These are phyloP conservation scores for Elephas maximus DNA, from an alignment of 2,113 vertebrate genomes.

Conservation along the genomic window DNA sequence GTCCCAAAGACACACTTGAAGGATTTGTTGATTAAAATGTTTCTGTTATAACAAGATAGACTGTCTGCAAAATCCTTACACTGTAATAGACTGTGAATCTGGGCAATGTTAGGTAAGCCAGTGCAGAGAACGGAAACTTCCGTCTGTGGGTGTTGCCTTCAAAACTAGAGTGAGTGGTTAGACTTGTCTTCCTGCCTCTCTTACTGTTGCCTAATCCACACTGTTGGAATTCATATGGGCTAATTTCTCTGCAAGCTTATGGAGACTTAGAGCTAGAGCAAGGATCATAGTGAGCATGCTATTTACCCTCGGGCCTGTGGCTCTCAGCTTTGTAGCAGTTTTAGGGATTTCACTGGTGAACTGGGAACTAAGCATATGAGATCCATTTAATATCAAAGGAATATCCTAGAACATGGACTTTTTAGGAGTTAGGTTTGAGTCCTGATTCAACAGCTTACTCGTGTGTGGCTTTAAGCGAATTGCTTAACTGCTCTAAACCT, in stretches of 20 bases:
- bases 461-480: slow-evolving; percentile 32
- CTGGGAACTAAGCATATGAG: neutral
- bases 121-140: neutral
- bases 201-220: neutral
- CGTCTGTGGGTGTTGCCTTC: neutral
- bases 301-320: neutral
- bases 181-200: neutral
- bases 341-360: neutral
- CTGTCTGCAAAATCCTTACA: neutral
- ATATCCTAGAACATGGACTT: neutral
- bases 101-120: neutral
- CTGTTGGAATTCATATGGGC: neutral
- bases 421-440: neutral
- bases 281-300: neutral
- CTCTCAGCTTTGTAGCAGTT: neutral
- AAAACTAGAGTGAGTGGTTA: neutral
- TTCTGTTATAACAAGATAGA: neutral
- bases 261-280: neutral
- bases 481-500: slow-evolving; percentile 1
- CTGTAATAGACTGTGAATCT: neutral
- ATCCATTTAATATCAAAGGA: neutral
- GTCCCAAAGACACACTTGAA: neutral
- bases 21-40: neutral
- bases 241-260: neutral
- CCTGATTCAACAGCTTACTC: slow-evolving; percentile 16